A percentile compares a stretch with the other conserved stretches of the same genome.
These are phyloP conservation scores for Halocynthia roretzi DNA, from an alignment of 23 tunicate genomes.

Conservation along the genomic window DNA sequence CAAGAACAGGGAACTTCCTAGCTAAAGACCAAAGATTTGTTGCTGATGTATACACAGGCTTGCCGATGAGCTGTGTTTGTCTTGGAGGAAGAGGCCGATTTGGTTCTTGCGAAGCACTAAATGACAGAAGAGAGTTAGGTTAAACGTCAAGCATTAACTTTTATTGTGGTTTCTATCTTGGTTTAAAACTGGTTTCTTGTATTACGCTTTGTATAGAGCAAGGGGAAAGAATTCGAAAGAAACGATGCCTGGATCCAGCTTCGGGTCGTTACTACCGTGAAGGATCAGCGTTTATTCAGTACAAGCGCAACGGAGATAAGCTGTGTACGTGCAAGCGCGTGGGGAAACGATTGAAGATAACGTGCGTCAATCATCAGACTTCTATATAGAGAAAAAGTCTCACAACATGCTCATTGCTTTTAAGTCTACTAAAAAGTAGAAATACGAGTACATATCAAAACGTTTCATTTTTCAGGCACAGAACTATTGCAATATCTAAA, in stretches of 20 bases:
- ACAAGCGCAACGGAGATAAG: neutral
- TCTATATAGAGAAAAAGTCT: too few relatives aligned
- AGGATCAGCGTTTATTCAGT: slow-evolving; percentile 10
- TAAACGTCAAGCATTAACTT: too few relatives aligned
- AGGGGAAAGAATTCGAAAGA: neutral
- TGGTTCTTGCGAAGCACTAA: slow-evolving; percentile 8
- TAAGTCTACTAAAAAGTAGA: too few relatives aligned
- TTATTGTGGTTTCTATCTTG: too few relatives aligned
- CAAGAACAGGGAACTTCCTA: slow-evolving; percentile 12
- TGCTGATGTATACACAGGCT: neutral
- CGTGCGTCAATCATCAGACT: neutral
- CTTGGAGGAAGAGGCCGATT: slow-evolving; percentile 22
- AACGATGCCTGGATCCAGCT: slow-evolving; percentile 17
- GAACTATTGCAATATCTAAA: too few relatives aligned
- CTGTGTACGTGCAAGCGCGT: neutral
- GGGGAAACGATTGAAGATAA: neutral
- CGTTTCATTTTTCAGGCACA: too few relatives aligned
- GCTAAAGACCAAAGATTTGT: slow-evolving; percentile 11
- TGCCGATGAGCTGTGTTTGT: slow-evolving; percentile 10
- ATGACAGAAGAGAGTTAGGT: slow-evolving; percentile 17
- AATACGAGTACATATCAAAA: too few relatives aligned
- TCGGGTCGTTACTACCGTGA: slow-evolving; percentile 20
- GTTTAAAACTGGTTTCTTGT: neutral
- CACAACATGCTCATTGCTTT: too few relatives aligned
- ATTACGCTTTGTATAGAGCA: neutral